A percentile compares a stretch with the other conserved stretches of the same genome.
phyloP scores from a whole-genome alignment of 1,140 invertebrate genomes.

The Brachystomella parvula region DNA sequence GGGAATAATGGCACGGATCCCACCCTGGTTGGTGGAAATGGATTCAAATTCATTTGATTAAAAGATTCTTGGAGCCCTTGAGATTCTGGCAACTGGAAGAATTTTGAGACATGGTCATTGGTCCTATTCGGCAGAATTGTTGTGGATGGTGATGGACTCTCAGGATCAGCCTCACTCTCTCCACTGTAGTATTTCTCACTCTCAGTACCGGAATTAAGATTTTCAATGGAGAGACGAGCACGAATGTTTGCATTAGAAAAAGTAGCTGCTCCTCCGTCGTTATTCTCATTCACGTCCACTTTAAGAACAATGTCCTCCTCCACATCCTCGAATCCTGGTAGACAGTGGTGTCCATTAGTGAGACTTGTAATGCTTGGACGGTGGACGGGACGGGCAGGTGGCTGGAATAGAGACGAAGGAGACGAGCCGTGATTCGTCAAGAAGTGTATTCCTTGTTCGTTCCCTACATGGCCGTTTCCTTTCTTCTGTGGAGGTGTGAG shows the following conservation, averaged over 20 bases:
- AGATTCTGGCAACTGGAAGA: no score
- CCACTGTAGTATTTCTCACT: slow-evolving; percentile 37
- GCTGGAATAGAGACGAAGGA: background rate
- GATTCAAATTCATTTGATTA: no score
- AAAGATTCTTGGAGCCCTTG: no score
- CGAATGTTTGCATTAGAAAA: background rate
- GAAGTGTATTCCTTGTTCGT: no score
- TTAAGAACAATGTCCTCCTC: slow-evolving; percentile 13
- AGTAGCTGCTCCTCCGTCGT: background rate
- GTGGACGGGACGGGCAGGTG: background rate
- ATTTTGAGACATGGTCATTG: background rate
- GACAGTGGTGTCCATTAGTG: slow-evolving; percentile 15
- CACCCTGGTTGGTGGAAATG: background rate
- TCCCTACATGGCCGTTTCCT: background rate
- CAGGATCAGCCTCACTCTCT: slow-evolving; percentile 36
- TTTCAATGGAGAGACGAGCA: background rate
- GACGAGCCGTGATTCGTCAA: background rate
- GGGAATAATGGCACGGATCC: no score
- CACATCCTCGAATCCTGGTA: background rate
- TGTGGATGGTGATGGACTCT: no score
- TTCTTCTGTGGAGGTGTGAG: background rate
- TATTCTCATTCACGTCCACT: slow-evolving; percentile 20
- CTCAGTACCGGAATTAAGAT: slow-evolving; percentile 25
- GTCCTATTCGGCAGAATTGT: no score
- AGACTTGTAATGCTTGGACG: background rate